Evolutionary conservation across 2,888 invertebrate genomes (phyloP).

Genomic region (Masnerella sp.): DNA sequence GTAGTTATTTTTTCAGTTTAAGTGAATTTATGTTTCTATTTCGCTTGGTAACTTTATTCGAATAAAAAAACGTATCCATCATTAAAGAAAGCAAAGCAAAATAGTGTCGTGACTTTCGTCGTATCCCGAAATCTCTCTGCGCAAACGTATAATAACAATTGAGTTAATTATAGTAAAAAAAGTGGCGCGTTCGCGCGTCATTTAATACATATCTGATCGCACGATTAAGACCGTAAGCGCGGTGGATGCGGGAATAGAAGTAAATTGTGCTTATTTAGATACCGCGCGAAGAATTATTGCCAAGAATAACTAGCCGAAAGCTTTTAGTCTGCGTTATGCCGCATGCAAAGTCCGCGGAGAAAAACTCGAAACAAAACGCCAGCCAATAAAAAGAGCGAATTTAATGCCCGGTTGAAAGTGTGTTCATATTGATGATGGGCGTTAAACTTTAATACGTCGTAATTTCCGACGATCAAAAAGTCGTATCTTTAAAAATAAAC

Average conservation of each 20-base stretch:
- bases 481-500: too few relatives aligned
- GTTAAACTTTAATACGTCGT: conserved; percentile 31
- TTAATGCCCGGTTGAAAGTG: conserved; percentile 35
- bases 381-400: conserved; percentile 39
- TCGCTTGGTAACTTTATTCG: too few relatives aligned
- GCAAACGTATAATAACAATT: conserved; percentile 44
- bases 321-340: conserved; percentile 56
- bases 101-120: too few relatives aligned
- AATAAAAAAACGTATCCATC: not conserved
- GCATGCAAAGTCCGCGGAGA: conserved; percentile 47
- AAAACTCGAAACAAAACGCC: conserved; percentile 14
- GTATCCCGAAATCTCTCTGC: conserved; percentile 6
- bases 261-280: conserved; percentile 61
- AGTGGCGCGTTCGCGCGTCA: conserved; percentile 45
- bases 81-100: too few relatives aligned
- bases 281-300: conserved; percentile 59
- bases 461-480: conserved; percentile 16
- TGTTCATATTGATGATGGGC: conserved; percentile 32
- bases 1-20: too few relatives aligned
- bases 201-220: conserved; percentile 60
- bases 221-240: conserved; percentile 56
- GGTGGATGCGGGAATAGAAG: conserved; percentile 52
- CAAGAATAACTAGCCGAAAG: conserved; percentile 60
- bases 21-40: too few relatives aligned
- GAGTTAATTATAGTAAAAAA: conserved; percentile 55